Conservation (phyloP, 2,888 invertebrate genomes). For the Magallana nippona region DNA sequence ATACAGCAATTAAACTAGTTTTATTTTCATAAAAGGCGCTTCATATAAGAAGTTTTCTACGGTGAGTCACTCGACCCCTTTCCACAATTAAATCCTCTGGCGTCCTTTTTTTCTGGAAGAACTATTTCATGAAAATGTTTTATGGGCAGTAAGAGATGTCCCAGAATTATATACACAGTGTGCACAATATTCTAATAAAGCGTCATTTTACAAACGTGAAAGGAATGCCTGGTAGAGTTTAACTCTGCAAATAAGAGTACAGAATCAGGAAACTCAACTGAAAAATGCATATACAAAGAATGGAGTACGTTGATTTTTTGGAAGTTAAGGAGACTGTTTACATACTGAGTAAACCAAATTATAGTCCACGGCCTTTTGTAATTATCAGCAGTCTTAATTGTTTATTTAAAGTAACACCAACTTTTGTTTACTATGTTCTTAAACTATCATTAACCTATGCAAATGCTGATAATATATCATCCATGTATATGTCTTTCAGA, state of each 20-base stretch:
- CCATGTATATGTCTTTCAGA: too few relatives aligned
- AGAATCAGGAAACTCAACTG: not conserved
- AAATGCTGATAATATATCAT: too few relatives aligned
- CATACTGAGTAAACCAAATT: too few relatives aligned
- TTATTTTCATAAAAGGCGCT: constrained; percentile 22
- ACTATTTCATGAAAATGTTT: constrained; percentile 29
- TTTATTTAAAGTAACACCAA: too few relatives aligned
- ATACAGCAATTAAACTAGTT: constrained; percentile 30
- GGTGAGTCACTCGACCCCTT: constrained; percentile 6
- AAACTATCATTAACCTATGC: too few relatives aligned
- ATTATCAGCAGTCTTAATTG: too few relatives aligned
- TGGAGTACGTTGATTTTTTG: too few relatives aligned
- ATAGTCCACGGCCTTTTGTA: too few relatives aligned
- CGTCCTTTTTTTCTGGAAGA: constrained; percentile 19
- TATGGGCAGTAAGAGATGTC: constrained; percentile 21
- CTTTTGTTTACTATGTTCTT: too few relatives aligned
- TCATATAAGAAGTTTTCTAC: constrained; percentile 11
- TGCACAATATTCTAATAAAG: not conserved
- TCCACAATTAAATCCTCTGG: constrained; percentile 7
- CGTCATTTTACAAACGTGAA: constrained; percentile 1
- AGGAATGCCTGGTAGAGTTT: not conserved
- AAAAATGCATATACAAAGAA: not conserved
- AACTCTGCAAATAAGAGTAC: not conserved
- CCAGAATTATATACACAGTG: constrained; percentile 16
- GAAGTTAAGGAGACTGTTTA: too few relatives aligned